Conservation (phyloP, 2,113 vertebrate genomes). For the Elgaria multicarinata region DNA sequence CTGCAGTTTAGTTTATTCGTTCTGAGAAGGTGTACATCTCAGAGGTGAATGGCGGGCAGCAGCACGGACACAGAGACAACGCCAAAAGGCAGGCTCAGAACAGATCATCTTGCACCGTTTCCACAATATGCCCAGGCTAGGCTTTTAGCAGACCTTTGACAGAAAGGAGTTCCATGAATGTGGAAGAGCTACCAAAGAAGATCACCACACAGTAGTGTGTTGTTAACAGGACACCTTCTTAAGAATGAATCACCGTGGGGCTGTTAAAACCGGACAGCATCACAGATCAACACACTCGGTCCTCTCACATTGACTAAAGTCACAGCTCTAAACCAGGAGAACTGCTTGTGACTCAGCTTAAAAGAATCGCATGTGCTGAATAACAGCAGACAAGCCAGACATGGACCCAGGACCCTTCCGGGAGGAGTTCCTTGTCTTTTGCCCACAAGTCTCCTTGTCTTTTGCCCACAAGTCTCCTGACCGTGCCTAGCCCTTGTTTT, state of each 20-base stretch:
- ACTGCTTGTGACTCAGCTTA: too few relatives aligned
- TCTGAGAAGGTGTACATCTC: background rate
- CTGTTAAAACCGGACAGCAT: background rate
- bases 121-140: background rate
- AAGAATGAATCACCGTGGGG: background rate
- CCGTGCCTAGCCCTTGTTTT: background rate
- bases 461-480: background rate
- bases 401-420: background rate
- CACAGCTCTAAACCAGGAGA: too few relatives aligned
- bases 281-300: background rate
- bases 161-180: background rate
- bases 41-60: background rate
- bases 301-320: background rate
- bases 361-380: too few relatives aligned
- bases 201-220: background rate
- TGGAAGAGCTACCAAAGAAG: background rate
- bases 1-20: background rate
- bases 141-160: background rate
- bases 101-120: too few relatives aligned
- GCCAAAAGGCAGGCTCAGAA: too few relatives aligned
- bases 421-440: background rate
- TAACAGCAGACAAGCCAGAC: background rate
- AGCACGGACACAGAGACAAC: background rate
- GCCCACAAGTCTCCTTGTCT: background rate
- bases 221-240: background rate